phyloP scores from a whole-genome alignment of 2,888 invertebrate genomes.

The Dendrolimus houi region DNA sequence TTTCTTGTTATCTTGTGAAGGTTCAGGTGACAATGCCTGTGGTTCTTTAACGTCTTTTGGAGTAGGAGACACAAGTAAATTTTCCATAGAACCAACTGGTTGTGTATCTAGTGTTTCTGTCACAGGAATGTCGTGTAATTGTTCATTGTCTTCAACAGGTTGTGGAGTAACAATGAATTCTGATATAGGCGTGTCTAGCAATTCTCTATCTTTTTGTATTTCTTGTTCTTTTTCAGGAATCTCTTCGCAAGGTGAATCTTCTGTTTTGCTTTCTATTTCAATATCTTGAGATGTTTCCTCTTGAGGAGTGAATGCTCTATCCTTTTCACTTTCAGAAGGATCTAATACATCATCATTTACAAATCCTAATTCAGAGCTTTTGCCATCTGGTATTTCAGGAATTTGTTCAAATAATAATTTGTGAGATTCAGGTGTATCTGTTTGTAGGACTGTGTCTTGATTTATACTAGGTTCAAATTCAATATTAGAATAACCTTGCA shows the following conservation, averaged over 20 bases:
- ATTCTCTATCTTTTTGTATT: slow-evolving; percentile 7
- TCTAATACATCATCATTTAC: slow-evolving; percentile 52
- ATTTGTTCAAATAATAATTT: slow-evolving; percentile 68
- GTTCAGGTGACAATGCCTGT: slow-evolving; percentile 4
- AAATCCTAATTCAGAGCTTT: slow-evolving; percentile 65
- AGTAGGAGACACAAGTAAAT: slow-evolving; percentile 7
- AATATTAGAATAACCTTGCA: slow-evolving; percentile 41
- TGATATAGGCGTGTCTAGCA: not conserved
- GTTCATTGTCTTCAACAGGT: not conserved
- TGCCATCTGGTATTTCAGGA: slow-evolving; percentile 69
- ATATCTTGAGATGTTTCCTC: slow-evolving; percentile 54
- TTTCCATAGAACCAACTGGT: slow-evolving; percentile 11
- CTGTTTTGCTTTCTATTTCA: slow-evolving; percentile 48
- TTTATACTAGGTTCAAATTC: slow-evolving; percentile 46
- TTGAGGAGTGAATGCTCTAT: slow-evolving; percentile 44
- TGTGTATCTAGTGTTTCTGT: slow-evolving; percentile 11
- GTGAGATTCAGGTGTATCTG: slow-evolving; percentile 70
- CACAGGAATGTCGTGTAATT: slow-evolving; percentile 1
- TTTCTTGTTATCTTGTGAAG: slow-evolving; percentile 9
- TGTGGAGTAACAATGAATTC: not conserved
- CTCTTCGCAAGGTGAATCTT: slow-evolving; percentile 38
- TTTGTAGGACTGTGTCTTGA: slow-evolving; percentile 47
- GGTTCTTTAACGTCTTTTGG: not conserved
- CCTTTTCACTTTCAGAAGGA: slow-evolving; percentile 53
- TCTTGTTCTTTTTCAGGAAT: slow-evolving; percentile 12